Evolutionary conservation across 35 echinoderm and acorn worm species (phyloP).

Genomic region (Anneissia japonica): DNA sequence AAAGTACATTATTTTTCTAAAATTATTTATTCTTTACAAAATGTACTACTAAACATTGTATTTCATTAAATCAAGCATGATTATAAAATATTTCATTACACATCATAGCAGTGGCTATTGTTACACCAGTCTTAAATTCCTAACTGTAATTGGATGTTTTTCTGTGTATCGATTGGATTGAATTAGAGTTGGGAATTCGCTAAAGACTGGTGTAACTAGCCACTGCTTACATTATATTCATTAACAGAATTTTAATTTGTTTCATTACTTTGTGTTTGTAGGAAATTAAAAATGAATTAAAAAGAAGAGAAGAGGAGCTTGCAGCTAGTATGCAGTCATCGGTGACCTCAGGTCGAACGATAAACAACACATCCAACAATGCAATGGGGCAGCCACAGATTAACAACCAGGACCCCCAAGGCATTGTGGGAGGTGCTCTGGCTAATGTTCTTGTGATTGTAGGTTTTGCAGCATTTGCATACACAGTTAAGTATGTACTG

Average conservation of each 20-base stretch:
- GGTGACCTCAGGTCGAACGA: constrained; percentile 5
- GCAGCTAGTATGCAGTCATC: constrained; percentile 52
- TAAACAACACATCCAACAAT: constrained; percentile 12
- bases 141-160: too few relatives aligned
- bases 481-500: constrained; percentile 95
- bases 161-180: too few relatives aligned
- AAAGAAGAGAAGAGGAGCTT: constrained; percentile 62
- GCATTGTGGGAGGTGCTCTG: constrained; percentile 84
- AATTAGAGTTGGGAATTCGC: too few relatives aligned
- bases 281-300: constrained; percentile 66
- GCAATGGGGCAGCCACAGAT: not conserved
- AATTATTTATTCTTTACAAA: too few relatives aligned
- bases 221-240: too few relatives aligned
- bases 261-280: constrained; percentile 18
- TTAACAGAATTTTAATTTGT: not conserved
- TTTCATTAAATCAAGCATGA: too few relatives aligned
- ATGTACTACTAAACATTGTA: too few relatives aligned
- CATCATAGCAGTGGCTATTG: too few relatives aligned
- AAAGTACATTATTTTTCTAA: too few relatives aligned
- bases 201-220: too few relatives aligned
- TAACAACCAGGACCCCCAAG: constrained; percentile 46
- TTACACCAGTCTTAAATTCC: too few relatives aligned
- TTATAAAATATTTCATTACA: too few relatives aligned
- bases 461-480: constrained; percentile 96
- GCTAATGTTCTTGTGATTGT: constrained; percentile 91